phyloP scores from a whole-genome alignment of 2,888 invertebrate species.

The Acleris literana region DNA sequence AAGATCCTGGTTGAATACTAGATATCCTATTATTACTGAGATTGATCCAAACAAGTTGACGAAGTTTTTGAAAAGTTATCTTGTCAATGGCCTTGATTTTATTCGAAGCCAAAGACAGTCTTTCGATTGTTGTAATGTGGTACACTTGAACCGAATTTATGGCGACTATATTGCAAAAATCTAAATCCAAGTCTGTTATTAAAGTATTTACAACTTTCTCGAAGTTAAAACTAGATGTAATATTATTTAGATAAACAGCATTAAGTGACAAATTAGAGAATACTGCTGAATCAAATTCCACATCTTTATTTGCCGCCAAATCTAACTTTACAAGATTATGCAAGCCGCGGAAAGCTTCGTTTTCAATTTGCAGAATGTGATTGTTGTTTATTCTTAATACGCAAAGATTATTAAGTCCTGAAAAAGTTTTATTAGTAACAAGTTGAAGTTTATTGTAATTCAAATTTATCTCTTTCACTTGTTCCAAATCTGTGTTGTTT shows the following conservation, averaged over 20 bases:
- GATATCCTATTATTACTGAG: slow-evolving; percentile 28
- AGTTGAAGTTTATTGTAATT: slow-evolving; percentile 16
- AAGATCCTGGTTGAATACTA: slow-evolving; percentile 27
- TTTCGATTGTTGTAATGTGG: slow-evolving; percentile 13
- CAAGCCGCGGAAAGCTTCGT: slow-evolving; percentile 14
- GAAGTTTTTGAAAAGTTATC: slow-evolving; percentile 20
- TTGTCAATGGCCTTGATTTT: slow-evolving; percentile 24
- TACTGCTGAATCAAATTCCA: slow-evolving; percentile 26
- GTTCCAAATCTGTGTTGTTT: slow-evolving; percentile 20
- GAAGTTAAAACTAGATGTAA: slow-evolving; percentile 10
- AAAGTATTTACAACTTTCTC: slow-evolving; percentile 5
- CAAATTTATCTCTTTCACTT: slow-evolving; percentile 21
- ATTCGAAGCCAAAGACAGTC: slow-evolving; percentile 19
- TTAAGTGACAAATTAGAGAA: slow-evolving; percentile 19
- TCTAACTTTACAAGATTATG: slow-evolving; percentile 5
- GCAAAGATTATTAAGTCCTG: slow-evolving; percentile 3
- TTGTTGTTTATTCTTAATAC: slow-evolving; percentile 10
- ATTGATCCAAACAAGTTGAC: slow-evolving; percentile 19
- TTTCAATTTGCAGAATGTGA: slow-evolving; percentile 15
- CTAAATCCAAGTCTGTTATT: slow-evolving; percentile 11
- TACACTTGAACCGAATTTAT: slow-evolving; percentile 12
- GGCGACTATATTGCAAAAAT: slow-evolving; percentile 20
- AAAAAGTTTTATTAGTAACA: slow-evolving; percentile 18
- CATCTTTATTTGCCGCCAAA: slow-evolving; percentile 14
- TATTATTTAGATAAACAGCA: slow-evolving; percentile 6